These are phyloP conservation scores for Drosophila paulistorum DNA, from an alignment of 1,140 invertebrate species.

Conservation along the genomic window DNA sequence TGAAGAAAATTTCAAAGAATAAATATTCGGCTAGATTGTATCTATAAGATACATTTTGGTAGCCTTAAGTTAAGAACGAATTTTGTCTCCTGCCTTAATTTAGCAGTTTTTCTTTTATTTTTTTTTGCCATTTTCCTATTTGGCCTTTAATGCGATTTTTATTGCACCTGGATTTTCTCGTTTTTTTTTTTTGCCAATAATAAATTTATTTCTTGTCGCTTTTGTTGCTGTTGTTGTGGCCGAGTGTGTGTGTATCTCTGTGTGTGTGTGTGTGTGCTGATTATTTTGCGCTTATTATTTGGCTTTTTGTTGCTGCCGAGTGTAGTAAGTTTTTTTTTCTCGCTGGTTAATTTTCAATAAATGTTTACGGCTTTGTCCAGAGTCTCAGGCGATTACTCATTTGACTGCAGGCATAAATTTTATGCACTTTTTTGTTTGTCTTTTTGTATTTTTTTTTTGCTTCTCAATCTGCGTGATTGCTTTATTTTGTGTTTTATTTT, in stretches of 20 bases:
- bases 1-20: background rate
- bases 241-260: slow-evolving; percentile 29
- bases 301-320: slow-evolving; percentile 40
- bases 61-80: background rate
- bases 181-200: slow-evolving; percentile 72
- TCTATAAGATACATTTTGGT: slow-evolving; percentile 1
- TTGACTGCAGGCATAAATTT: slow-evolving; percentile 80
- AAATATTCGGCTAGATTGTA: background rate
- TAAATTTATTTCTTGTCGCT: slow-evolving; percentile 69
- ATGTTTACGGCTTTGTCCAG: slow-evolving; percentile 66
- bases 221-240: slow-evolving; percentile 21
- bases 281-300: slow-evolving; percentile 80
- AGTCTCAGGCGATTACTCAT: slow-evolving; percentile 76
- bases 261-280: slow-evolving; percentile 53
- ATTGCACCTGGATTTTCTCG: slow-evolving; percentile 81
- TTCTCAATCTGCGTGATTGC: slow-evolving; percentile 55
- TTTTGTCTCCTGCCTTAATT: background rate
- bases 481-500: slow-evolving; percentile 60
- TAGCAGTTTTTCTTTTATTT: slow-evolving; percentile 14
- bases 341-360: slow-evolving; percentile 77
- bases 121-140: slow-evolving; percentile 28
- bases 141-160: slow-evolving; percentile 75
- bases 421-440: slow-evolving; percentile 63
- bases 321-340: slow-evolving; percentile 35
- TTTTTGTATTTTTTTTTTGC: slow-evolving; percentile 52